Percentiles rank a stretch among this genome's conserved stretches.
Conservation (phyloP, 2,888 invertebrate genomes). For the Tethea ocularis region DNA sequence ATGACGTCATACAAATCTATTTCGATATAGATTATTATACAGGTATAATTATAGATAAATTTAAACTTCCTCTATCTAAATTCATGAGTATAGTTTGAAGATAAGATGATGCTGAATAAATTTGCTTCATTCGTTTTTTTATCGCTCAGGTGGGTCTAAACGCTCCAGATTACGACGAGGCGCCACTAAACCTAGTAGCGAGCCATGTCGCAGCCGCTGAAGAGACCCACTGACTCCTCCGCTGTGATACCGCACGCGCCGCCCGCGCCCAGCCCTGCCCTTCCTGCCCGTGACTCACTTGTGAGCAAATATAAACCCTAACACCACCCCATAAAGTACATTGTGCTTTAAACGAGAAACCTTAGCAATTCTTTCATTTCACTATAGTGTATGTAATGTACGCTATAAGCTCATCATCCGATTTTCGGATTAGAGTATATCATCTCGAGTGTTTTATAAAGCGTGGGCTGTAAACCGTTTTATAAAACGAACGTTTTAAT, state of each 20-base stretch:
- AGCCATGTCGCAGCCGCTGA: constrained; percentile 87
- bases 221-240: constrained; percentile 77
- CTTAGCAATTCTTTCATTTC: neutral
- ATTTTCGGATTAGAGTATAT: constrained; percentile 27
- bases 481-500: constrained; percentile 34
- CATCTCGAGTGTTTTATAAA: constrained; percentile 37
- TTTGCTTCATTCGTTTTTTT: neutral
- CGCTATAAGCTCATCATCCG: constrained; percentile 24
- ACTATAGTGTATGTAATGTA: constrained; percentile 15
- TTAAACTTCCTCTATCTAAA: no score
- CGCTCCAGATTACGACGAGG: constrained; percentile 82
- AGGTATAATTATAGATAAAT: no score
- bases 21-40: no score
- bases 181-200: constrained; percentile 88
- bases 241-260: constrained; percentile 43
- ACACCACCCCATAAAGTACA: constrained; percentile 17
- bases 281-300: constrained; percentile 14
- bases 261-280: constrained; percentile 14
- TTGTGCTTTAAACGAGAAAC: constrained; percentile 14
- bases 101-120: no score
- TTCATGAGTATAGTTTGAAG: no score
- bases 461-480: constrained; percentile 26
- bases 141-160: constrained; percentile 64
- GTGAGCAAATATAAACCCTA: constrained; percentile 11
- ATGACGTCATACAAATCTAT: no score